These are phyloP conservation scores for Galemys pyrenaicus DNA, from an alignment of 2,113 vertebrate genomes.

Conservation along the genomic window DNA sequence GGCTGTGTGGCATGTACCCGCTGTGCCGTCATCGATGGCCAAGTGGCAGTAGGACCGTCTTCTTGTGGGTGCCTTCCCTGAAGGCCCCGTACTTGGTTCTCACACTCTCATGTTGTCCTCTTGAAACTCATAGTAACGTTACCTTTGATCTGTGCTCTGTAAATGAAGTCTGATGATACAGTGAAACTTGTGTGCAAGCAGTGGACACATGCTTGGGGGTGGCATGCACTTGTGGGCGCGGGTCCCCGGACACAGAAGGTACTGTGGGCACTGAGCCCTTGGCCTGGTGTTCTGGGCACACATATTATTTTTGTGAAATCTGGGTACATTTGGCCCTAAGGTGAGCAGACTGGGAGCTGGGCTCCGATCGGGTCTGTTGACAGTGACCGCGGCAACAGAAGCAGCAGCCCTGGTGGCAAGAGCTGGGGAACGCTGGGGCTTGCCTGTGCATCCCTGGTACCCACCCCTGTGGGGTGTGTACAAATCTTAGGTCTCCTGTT, in stretches of 20 bases:
- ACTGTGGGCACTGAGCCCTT: too few species aligned
- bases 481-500: neutral
- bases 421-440: neutral
- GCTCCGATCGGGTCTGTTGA: neutral
- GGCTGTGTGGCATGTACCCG: neutral
- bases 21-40: neutral
- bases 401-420: neutral
- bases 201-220: neutral
- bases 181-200: neutral
- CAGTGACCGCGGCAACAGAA: neutral
- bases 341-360: neutral
- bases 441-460: neutral
- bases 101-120: neutral
- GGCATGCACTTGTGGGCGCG: fast-evolving
- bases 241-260: neutral
- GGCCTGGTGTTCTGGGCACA: neutral
- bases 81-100: neutral
- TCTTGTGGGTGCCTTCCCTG: neutral
- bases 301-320: neutral
- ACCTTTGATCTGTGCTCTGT: neutral
- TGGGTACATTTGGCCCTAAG: neutral
- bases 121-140: neutral
- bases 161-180: neutral
- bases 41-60: neutral
- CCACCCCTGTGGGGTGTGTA: neutral